phyloP scores from a whole-genome alignment of 2,113 vertebrate species.

The Mastomys coucha region DNA sequence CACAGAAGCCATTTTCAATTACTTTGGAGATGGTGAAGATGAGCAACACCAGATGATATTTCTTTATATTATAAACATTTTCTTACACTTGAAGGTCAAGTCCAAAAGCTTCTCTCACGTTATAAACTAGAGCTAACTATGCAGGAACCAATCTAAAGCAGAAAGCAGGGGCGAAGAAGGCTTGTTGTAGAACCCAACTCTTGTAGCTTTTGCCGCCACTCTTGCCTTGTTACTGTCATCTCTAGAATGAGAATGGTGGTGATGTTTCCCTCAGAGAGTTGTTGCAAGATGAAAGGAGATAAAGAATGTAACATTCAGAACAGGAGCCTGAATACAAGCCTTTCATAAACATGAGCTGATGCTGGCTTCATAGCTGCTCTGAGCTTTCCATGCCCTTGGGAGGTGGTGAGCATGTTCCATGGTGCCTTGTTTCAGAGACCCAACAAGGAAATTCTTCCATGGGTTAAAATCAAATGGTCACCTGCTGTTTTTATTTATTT shows the following conservation, averaged over 20 bases:
- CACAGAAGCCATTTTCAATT: conserved; percentile 1
- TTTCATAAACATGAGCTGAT: neutral
- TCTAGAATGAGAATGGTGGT: neutral
- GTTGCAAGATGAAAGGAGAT: conserved; percentile 9
- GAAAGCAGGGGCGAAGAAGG: neutral
- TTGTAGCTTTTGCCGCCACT: neutral
- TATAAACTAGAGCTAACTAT: neutral
- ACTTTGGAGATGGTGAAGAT: conserved; percentile 12
- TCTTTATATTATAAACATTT: conserved; percentile 25
- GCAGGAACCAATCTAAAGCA: neutral
- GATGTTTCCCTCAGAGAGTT: neutral
- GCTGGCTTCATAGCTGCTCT: neutral
- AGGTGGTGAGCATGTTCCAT: neutral
- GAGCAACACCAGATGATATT: conserved; percentile 38
- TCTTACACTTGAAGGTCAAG: conserved; percentile 12
- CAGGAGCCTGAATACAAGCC: neutral
- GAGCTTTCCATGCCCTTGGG: neutral
- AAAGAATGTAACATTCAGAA: neutral
- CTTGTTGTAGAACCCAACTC: neutral
- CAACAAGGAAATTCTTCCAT: conserved; percentile 44
- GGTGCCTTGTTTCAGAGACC: conserved; percentile 38
- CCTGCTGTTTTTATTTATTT: conserved; percentile 10
- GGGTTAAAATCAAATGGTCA: conserved; percentile 9
- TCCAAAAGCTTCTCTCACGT: neutral
- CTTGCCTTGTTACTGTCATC: neutral